phyloP scores from a whole-genome alignment of 2,113 vertebrate genomes.

The Chaetura pelagica region DNA sequence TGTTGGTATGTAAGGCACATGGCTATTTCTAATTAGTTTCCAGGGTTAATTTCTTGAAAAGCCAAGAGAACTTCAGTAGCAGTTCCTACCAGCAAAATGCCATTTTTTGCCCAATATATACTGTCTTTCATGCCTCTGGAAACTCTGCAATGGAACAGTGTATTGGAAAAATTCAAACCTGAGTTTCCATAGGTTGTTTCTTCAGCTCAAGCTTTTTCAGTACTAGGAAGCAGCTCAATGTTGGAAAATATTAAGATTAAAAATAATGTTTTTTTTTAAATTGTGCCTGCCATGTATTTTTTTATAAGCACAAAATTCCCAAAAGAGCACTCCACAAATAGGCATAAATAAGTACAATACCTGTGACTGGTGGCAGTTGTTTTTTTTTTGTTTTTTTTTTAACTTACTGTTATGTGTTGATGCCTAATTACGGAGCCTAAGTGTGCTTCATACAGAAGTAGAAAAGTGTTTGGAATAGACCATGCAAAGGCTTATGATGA shows the following conservation, averaged over 20 bases:
- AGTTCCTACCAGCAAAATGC: background rate
- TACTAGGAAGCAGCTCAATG: background rate
- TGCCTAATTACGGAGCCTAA: background rate
- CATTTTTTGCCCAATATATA: accelerated
- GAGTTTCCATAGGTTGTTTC: background rate
- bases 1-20: constrained; percentile 81
- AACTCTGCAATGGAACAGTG: background rate
- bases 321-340: background rate
- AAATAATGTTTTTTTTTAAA: background rate
- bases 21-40: background rate
- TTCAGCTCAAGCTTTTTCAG: background rate
- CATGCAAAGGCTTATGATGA: background rate
- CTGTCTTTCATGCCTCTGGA: background rate
- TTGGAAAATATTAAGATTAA: background rate
- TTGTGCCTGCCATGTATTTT: background rate
- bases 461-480: background rate
- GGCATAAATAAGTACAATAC: background rate
- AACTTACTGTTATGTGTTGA: background rate
- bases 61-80: background rate
- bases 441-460: background rate
- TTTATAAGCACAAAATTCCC: background rate
- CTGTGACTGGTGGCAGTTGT: background rate
- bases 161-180: background rate
- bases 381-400: background rate
- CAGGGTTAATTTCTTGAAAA: background rate